These are phyloP conservation scores for Trichonephila clavipes DNA, from an alignment of 1,140 invertebrate genomes.

Conservation along the genomic window DNA sequence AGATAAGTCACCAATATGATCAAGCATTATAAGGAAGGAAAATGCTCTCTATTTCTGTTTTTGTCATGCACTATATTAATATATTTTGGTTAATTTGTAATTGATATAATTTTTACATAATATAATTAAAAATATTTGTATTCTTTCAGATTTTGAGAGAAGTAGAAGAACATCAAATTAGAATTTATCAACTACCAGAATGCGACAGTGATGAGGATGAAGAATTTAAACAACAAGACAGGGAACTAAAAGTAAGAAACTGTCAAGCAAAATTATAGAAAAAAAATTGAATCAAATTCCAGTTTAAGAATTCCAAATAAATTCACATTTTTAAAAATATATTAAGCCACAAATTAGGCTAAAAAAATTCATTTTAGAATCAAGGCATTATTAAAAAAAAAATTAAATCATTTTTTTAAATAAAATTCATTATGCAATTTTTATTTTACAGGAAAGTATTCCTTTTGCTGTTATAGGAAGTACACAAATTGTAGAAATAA, in stretches of 20 bases:
- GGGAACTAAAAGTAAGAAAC: slow-evolving; percentile 86
- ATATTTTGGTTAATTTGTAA: no score
- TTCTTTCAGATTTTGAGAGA: slow-evolving; percentile 82
- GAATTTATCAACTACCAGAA: slow-evolving; percentile 98
- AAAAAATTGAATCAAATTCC: neutral
- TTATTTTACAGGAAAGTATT: slow-evolving; percentile 85
- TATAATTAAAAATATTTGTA: no score
- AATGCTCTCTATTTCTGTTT: no score
- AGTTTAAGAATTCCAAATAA: neutral
- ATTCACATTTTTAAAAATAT: neutral
- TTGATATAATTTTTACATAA: no score
- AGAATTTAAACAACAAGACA: slow-evolving; percentile 94
- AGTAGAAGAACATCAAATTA: slow-evolving; percentile 84
- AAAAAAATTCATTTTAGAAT: neutral
- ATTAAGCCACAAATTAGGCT: no score
- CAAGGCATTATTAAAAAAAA: neutral
- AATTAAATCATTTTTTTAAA: neutral
- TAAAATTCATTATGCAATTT: neutral
- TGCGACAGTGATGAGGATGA: slow-evolving; percentile 96
- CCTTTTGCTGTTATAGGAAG: slow-evolving; percentile 99
- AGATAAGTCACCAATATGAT: no score
- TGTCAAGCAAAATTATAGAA: neutral
- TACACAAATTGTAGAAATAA: slow-evolving; percentile 95
- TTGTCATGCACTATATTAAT: no score
- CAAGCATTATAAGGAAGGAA: no score